A percentile compares a stretch with the other conserved stretches of the same genome.
phyloP scores from a whole-genome alignment of 2,797 vertebrate species.

The Molossus alvarezi region DNA sequence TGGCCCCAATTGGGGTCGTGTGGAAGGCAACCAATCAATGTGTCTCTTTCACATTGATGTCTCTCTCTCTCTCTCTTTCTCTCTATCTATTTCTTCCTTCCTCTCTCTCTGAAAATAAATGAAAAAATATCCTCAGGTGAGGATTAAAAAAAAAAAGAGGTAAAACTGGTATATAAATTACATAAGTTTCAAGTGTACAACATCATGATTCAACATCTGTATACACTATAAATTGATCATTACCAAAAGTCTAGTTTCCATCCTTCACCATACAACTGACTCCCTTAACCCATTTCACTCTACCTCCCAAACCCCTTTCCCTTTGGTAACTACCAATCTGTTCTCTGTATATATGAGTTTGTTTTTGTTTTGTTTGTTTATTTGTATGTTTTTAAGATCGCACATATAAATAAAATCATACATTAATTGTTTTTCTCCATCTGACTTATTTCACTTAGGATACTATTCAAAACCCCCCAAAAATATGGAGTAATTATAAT shows the following conservation, averaged over 20 bases:
- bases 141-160: not conserved
- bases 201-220: not conserved
- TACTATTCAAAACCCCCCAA: not conserved
- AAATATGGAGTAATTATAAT: not conserved
- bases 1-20: too few relatives aligned
- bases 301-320: not conserved
- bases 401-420: not conserved
- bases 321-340: not conserved
- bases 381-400: not conserved
- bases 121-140: too few relatives aligned
- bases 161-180: not conserved
- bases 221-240: not conserved
- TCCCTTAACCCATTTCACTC: not conserved
- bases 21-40: too few relatives aligned
- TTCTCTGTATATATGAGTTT: not conserved
- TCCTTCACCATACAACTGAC: not conserved
- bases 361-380: not conserved
- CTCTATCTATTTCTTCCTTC: too few relatives aligned
- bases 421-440: not conserved
- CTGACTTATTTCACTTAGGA: not conserved
- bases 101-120: too few relatives aligned
- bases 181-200: not conserved
- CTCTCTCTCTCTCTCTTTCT: too few relatives aligned
- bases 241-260: not conserved
- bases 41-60: too few relatives aligned